Evolutionary conservation across 2,113 vertebrate species (phyloP).

Genomic region (Lates calcarifer): DNA sequence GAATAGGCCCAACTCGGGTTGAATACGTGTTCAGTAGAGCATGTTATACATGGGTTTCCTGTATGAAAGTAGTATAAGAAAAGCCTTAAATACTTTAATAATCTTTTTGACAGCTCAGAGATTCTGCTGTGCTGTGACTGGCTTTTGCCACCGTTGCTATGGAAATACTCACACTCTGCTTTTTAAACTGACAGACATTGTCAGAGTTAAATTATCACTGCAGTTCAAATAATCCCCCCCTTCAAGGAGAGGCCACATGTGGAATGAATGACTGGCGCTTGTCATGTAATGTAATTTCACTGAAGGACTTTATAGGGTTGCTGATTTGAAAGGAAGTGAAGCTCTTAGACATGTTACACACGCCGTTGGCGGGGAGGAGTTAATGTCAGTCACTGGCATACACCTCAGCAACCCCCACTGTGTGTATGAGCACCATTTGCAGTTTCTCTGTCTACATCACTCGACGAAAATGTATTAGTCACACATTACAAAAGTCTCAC

Average conservation of each 20-base stretch:
- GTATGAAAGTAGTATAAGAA: conserved; percentile 34
- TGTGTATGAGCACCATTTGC: neutral
- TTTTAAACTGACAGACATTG: conserved; percentile 42
- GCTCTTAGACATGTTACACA: neutral
- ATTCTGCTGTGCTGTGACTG: conserved; percentile 28
- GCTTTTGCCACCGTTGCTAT: conserved; percentile 36
- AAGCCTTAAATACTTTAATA: conserved; percentile 57
- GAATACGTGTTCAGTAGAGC: conserved; percentile 51
- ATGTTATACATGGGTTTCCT: conserved; percentile 36
- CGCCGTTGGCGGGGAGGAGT: neutral
- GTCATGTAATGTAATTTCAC: conserved; percentile 46
- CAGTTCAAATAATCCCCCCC: conserved; percentile 43
- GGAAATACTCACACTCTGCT: conserved; percentile 27
- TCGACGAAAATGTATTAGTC: neutral
- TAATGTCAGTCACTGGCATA: neutral
- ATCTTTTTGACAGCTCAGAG: conserved; percentile 54
- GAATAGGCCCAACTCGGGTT: conserved; percentile 10
- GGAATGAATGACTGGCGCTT: conserved; percentile 44
- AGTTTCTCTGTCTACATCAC: neutral
- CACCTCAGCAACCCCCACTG: neutral
- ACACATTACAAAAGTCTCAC: neutral
- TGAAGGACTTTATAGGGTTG: conserved; percentile 34
- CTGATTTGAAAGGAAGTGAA: conserved; percentile 18
- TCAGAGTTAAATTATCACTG: conserved; percentile 35
- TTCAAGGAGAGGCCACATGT: conserved; percentile 22